Percentiles rank a stretch among this genome's conserved stretches.
These are phyloP conservation scores for Steatocranus sp. DNA, from an alignment of 2,797 vertebrate species.

Conservation along the genomic window DNA sequence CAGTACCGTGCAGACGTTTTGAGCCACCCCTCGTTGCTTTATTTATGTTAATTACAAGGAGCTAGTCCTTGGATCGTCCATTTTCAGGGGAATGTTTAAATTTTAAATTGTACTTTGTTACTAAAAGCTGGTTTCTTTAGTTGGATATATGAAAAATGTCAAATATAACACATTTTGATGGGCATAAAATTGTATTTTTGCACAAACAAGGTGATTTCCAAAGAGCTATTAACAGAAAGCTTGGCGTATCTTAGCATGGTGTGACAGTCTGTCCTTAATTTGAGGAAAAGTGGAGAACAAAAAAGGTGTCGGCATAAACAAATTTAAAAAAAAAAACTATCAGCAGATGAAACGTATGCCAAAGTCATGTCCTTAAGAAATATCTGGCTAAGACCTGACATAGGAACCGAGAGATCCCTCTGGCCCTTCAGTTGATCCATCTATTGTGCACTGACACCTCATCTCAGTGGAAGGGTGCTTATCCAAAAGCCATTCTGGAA, in stretches of 20 bases:
- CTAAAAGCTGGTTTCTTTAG: not conserved
- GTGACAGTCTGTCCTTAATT: not conserved
- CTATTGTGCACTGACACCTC: not conserved
- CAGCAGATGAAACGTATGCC: not conserved
- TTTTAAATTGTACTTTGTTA: not conserved
- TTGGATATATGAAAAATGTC: not conserved
- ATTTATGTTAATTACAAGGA: not conserved
- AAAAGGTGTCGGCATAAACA: not conserved
- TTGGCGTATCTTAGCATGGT: not conserved
- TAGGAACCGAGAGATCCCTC: not conserved
- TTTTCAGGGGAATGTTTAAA: not conserved
- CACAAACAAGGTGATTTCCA: not conserved
- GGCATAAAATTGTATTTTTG: not conserved
- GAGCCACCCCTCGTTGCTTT: not conserved
- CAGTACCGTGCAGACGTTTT: not conserved
- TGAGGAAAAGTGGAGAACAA: not conserved
- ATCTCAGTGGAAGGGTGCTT: not conserved
- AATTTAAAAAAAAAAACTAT: not conserved
- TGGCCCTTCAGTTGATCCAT: not conserved
- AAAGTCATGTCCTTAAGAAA: not conserved
- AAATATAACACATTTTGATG: not conserved
- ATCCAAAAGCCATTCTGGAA: not conserved
- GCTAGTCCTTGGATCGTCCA: not conserved
- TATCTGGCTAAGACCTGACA: not conserved
- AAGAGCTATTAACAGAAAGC: not conserved